These are phyloP conservation scores for Thyatira batis DNA, from an alignment of 2,888 invertebrate genomes.

Conservation along the genomic window DNA sequence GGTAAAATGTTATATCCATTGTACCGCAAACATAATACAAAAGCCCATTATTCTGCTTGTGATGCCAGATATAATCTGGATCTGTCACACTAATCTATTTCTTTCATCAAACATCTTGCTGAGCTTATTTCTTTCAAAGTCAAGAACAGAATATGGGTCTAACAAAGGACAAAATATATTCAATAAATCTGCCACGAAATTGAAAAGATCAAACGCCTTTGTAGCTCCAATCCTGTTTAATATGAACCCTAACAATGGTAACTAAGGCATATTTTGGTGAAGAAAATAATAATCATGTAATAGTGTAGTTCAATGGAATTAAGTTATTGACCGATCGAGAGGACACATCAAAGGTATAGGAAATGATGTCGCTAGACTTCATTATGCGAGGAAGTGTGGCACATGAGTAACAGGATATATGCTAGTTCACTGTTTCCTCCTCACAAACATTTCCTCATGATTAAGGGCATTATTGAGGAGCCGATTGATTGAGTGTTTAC, in stretches of 20 bases:
- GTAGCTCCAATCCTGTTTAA: neutral
- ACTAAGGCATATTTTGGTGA: neutral
- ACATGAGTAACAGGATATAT: neutral
- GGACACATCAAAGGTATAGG: neutral
- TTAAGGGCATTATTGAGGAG: constrained; percentile 5
- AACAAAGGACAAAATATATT: neutral
- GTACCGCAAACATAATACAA: too few species aligned
- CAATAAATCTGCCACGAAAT: neutral
- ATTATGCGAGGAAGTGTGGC: neutral
- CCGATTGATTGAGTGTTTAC: constrained; percentile 21
- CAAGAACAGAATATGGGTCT: neutral
- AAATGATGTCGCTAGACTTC: neutral
- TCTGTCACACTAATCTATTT: neutral
- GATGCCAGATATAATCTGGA: neutral
- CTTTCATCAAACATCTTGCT: neutral
- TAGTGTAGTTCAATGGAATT: neutral
- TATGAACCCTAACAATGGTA: neutral
- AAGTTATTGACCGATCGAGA: neutral
- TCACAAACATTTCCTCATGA: neutral
- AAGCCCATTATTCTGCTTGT: neutral
- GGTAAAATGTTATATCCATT: too few species aligned
- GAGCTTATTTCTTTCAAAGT: neutral
- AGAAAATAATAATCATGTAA: neutral
- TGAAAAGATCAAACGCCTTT: neutral
- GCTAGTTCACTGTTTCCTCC: neutral